These are phyloP conservation scores for Rhopilema esculentum DNA, from an alignment of 30 jellyfish, hydroid and myxozoan genomes.

Conservation along the genomic window DNA sequence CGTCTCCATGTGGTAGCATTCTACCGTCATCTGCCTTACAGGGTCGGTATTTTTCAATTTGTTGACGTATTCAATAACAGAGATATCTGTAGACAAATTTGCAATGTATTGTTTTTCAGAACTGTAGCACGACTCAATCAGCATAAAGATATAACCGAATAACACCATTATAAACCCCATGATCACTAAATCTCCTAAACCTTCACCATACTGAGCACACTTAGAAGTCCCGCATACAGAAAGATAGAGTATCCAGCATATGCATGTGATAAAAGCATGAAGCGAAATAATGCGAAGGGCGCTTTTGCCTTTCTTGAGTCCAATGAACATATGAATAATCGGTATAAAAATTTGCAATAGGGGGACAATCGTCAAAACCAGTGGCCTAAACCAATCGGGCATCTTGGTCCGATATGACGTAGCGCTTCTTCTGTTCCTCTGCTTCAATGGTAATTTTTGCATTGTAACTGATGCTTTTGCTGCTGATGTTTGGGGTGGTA, in stretches of 20 bases:
- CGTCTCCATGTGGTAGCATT: conserved; percentile 74
- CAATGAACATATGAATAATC: conserved; percentile 14
- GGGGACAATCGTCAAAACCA: background rate
- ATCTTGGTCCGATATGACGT: no score
- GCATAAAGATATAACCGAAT: conserved; percentile 27
- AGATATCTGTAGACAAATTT: background rate
- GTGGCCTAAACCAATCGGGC: no score
- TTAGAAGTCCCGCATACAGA: conserved; percentile 14
- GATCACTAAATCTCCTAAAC: background rate
- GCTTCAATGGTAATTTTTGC: no score
- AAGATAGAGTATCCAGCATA: conserved; percentile 30
- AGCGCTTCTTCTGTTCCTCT: no score
- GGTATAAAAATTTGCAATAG: conserved; percentile 39
- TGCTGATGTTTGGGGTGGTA: no score
- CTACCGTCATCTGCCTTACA: conserved; percentile 4
- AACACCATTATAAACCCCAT: conserved; percentile 8
- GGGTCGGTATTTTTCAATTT: conserved; percentile 5
- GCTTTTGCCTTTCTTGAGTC: background rate
- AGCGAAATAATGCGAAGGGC: conserved; percentile 36
- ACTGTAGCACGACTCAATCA: conserved; percentile 48
- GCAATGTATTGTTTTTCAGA: conserved; percentile 31
- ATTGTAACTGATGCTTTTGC: no score
- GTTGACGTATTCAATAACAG: conserved; percentile 12
- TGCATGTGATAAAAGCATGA: conserved; percentile 24
- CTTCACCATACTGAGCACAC: conserved; percentile 30